Conservation (phyloP, 1,140 invertebrate species). For the Zeugodacus cucurbitae region DNA sequence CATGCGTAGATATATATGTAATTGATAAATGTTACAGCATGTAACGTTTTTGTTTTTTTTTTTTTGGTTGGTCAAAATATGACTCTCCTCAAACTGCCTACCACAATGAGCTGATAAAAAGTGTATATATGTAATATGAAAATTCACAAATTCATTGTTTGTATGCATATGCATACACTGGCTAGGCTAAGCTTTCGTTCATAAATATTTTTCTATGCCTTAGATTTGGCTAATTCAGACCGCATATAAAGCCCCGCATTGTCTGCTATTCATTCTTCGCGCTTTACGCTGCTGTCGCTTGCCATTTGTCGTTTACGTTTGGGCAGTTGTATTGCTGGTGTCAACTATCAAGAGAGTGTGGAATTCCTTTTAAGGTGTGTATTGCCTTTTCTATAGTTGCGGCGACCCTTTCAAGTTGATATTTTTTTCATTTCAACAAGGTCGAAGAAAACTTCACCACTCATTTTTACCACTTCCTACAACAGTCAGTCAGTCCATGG, state of each 20-base stretch:
- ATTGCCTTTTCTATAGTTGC: slow-evolving; percentile 15
- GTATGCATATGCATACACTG: background rate
- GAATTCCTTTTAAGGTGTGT: slow-evolving; percentile 33
- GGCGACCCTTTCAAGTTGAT: background rate
- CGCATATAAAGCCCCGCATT: background rate
- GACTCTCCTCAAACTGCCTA: background rate
- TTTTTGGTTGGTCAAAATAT: background rate
- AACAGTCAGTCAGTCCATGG: no score
- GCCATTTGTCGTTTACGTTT: background rate
- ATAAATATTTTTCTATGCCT: background rate
- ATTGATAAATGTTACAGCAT: no score
- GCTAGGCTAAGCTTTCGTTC: background rate
- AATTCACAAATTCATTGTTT: background rate
- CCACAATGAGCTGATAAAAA: background rate
- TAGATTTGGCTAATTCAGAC: background rate
- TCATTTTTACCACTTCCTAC: background rate
- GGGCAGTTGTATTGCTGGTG: background rate
- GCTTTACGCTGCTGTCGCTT: background rate
- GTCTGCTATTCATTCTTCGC: background rate
- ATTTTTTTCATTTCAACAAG: background rate
- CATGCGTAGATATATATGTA: no score
- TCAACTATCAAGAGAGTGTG: background rate
- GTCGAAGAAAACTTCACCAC: background rate
- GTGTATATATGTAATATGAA: background rate
- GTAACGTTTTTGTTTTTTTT: no score